Conservation (phyloP, 2,888 invertebrate genomes). For the Caenorhabditis auriculariae region DNA sequence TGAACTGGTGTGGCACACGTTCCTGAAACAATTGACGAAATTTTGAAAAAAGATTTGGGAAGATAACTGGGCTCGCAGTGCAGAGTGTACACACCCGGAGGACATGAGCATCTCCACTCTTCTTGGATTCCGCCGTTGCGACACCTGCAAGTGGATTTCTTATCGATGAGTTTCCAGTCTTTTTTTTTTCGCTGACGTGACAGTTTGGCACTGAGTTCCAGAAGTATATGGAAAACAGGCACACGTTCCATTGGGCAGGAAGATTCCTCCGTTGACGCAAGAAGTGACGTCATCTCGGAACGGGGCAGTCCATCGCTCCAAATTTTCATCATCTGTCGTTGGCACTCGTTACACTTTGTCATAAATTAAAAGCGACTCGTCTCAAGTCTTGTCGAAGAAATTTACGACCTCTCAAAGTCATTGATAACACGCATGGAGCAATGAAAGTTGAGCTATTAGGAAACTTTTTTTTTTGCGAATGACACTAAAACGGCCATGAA, state of each 20-base stretch:
- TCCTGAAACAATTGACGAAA: too few species aligned
- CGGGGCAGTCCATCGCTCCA: too few species aligned
- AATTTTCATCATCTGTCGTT: too few species aligned
- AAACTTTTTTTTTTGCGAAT: too few species aligned
- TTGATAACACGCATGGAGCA: too few species aligned
- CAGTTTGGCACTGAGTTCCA: constrained; percentile 23
- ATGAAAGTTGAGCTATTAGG: too few species aligned
- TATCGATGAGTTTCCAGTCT: not conserved
- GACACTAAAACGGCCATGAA: too few species aligned
- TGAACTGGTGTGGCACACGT: constrained; percentile 17
- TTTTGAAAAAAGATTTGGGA: not conserved
- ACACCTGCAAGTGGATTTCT: constrained; percentile 9
- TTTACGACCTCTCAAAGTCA: too few species aligned
- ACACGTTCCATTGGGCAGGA: constrained; percentile 33
- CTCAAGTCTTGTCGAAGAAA: too few species aligned
- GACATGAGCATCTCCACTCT: constrained; percentile 25
- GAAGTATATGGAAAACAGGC: constrained; percentile 22
- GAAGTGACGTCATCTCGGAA: constrained; percentile 12
- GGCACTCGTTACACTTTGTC: too few species aligned
- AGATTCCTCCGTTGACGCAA: constrained; percentile 25
- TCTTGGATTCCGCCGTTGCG: constrained; percentile 25
- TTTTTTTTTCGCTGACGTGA: constrained; percentile 6
- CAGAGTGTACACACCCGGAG: constrained; percentile 26
- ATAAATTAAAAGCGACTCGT: too few species aligned
- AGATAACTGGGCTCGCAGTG: constrained; percentile 25